These are phyloP conservation scores for Aurelia coerulea DNA, from an alignment of 30 jellyfish, hydroid and myxozoan species.

Conservation along the genomic window DNA sequence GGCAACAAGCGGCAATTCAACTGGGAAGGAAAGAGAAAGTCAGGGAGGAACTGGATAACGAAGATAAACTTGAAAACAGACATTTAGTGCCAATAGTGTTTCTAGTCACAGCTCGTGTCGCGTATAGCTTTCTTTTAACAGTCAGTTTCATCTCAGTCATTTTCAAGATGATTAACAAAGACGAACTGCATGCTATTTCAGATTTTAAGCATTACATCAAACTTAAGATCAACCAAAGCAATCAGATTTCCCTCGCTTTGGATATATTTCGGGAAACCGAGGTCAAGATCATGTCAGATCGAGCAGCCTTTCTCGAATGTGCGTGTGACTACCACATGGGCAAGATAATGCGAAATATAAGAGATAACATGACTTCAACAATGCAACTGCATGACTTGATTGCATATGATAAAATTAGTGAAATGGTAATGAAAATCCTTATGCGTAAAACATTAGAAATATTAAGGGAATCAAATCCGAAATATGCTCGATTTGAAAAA, in stretches of 20 bases:
- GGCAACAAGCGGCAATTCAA: slow-evolving; percentile 22
- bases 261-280: slow-evolving; percentile 62
- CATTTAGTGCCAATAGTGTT: slow-evolving; percentile 42
- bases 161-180: slow-evolving; percentile 19
- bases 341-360: slow-evolving; percentile 43
- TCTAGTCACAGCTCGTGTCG: slow-evolving; percentile 51
- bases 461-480: neutral
- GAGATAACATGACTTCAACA: slow-evolving; percentile 59
- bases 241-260: slow-evolving; percentile 61
- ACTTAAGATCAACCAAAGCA: slow-evolving; percentile 47
- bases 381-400: slow-evolving; percentile 47
- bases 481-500: neutral
- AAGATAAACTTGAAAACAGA: slow-evolving; percentile 31
- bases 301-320: slow-evolving; percentile 60
- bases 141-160: slow-evolving; percentile 25
- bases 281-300: slow-evolving; percentile 56
- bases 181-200: slow-evolving; percentile 16
- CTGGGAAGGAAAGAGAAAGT: slow-evolving; percentile 28
- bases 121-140: slow-evolving; percentile 55
- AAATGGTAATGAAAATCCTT: neutral
- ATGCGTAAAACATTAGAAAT: neutral
- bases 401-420: slow-evolving; percentile 36
- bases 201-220: slow-evolving; percentile 28
- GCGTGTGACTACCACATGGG: slow-evolving; percentile 69
- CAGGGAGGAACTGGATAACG: slow-evolving; percentile 12